phyloP scores from a whole-genome alignment of 1,140 invertebrate genomes.

The Pachypsylla venusta region DNA sequence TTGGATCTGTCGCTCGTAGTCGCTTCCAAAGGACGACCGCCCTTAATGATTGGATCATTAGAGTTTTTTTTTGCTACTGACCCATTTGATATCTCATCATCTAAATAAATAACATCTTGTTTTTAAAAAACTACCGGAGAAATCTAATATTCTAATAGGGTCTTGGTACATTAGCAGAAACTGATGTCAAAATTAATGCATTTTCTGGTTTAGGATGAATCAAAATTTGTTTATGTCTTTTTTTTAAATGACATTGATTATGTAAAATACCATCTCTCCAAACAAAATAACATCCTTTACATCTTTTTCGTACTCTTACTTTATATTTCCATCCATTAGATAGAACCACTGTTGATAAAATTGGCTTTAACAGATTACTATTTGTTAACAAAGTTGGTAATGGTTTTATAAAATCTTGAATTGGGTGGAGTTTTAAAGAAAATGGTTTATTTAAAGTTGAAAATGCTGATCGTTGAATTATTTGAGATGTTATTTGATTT shows the following conservation, averaged over 20 bases:
- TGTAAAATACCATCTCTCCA: not conserved
- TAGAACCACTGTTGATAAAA: not conserved
- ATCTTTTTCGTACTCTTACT: not conserved
- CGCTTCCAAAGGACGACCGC: no score
- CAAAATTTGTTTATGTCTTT: slow-evolving; percentile 1
- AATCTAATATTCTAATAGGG: not conserved
- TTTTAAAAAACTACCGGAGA: no score
- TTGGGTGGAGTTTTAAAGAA: not conserved
- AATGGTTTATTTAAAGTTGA: not conserved
- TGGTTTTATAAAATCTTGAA: not conserved
- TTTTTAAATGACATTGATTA: not conserved
- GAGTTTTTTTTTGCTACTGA: no score
- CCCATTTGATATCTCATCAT: no score
- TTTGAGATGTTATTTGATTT: no score
- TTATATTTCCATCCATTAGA: not conserved
- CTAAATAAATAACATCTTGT: no score
- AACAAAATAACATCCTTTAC: not conserved
- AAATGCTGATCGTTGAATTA: no score
- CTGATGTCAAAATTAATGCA: not conserved
- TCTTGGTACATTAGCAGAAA: not conserved
- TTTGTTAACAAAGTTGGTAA: not conserved
- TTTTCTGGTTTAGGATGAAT: not conserved
- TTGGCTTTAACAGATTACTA: not conserved
- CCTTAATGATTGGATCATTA: no score
- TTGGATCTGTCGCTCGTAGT: no score